Evolutionary conservation across 2,113 vertebrate species (phyloP).

Genomic region (Australoheros scitulus): DNA sequence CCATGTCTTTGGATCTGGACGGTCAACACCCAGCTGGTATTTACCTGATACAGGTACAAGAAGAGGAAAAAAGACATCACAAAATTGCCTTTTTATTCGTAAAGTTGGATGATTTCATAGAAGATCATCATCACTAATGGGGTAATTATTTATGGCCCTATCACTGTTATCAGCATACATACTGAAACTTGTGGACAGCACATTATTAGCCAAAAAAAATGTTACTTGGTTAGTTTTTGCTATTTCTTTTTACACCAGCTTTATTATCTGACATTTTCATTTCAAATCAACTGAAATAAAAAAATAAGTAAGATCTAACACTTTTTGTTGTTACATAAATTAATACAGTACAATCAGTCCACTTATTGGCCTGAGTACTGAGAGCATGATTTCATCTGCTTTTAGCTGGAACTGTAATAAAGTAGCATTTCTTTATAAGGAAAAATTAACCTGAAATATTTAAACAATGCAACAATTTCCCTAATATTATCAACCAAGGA

Average conservation of each 20-base stretch:
- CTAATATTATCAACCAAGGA: not conserved
- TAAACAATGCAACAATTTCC: not conserved
- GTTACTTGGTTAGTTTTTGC: not conserved
- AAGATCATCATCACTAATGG: not conserved
- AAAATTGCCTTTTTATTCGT: not conserved
- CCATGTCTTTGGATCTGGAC: slow-evolving; percentile 96
- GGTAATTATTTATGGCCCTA: not conserved
- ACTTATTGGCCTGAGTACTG: not conserved
- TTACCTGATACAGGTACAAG: slow-evolving; percentile 79
- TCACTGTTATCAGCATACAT: not conserved
- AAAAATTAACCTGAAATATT: not conserved
- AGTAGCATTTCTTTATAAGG: not conserved
- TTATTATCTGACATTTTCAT: not conserved
- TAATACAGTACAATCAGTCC: not conserved
- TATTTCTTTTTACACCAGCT: not conserved
- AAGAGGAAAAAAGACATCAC: not conserved
- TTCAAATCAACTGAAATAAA: not conserved
- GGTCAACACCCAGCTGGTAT: slow-evolving; percentile 85
- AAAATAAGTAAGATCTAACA: not conserved
- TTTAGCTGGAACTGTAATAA: not conserved
- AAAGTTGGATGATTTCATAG: not conserved
- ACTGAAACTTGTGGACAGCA: not conserved
- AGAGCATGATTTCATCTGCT: not conserved
- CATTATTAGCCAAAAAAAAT: not conserved
- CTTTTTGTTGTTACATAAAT: not conserved